Base-by-base conservation (phyloP, 1,140 invertebrate species). In the Triops cancriformis region DNA sequence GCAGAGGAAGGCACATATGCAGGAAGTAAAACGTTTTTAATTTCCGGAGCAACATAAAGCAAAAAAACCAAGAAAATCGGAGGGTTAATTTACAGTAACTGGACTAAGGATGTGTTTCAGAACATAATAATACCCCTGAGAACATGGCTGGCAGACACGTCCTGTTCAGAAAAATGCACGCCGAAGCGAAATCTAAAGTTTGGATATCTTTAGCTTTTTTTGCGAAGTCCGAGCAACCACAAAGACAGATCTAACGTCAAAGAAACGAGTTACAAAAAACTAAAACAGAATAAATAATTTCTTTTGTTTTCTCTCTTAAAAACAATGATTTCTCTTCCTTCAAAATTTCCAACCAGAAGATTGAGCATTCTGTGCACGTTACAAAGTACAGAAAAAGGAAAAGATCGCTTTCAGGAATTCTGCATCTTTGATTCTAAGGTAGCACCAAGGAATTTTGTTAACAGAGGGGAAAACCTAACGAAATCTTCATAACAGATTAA, bases 81-180 rank as follows among this genome's bases (percentile, higher is more conserved):
- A 64, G 51, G 51, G 51, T 64, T 64, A 64, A 64, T 64, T 64
- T 64, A 64, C 51, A 64, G 23, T 64, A 64, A 64, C 51, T 64
- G 51, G 51, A 64, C 51, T 64, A 64, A 64, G 51, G 51, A 64
- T 64, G 51, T 64, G 51, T 64, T 37, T 64, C 51, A 64, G 51
- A 64, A 64, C 23, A 64, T 23, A 64, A 64, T 14, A 64, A 64
- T n/a, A 64, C 51, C 51, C 51, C 51, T 64, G 51, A 64, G 51
- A 64, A 64, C 51, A 64, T 64, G 51, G 51, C 51, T 64, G 51
- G 51, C 51, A 64, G 51, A 64, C 51, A 64, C 51, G 51, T 64
- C 51, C 51, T 64, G 14, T 64, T 64, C 51, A 10, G 51, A 64
- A 64, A 64, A 64, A 64, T 64, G 51, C 51, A 14, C 51, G n/a